Conservation (phyloP, 2,888 invertebrate genomes). For the Criorhina ranunculi region DNA sequence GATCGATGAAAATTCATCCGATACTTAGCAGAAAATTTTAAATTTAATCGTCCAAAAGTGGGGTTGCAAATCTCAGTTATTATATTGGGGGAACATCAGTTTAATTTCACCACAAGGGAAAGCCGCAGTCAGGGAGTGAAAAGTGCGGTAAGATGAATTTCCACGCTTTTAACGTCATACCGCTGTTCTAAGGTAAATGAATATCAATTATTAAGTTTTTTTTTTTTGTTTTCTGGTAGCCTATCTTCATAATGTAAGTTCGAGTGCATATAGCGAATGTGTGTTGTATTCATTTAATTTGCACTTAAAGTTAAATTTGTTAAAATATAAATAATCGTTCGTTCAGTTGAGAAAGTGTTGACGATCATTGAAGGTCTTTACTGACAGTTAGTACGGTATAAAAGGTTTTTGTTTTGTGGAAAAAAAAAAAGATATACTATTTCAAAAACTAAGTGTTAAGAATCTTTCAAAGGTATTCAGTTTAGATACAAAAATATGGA, state of each 20-base stretch:
- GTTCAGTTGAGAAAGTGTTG: conserved; percentile 25
- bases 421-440: too few relatives aligned
- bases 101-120: conserved; percentile 17
- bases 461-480: background rate
- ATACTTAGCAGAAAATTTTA: background rate
- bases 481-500: too few relatives aligned
- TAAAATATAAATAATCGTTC: conserved; percentile 1
- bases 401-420: background rate
- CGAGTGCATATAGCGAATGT: conserved; percentile 27
- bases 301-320: background rate
- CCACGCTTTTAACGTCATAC: conserved; percentile 32
- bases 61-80: background rate
- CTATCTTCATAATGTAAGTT: too few relatives aligned
- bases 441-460: background rate
- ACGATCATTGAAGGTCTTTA: conserved; percentile 20
- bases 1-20: background rate
- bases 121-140: conserved; percentile 11
- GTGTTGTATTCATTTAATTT: conserved; percentile 23
- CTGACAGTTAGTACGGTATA: too few relatives aligned
- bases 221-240: too few relatives aligned
- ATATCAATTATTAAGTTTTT: conserved; percentile 38
- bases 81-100: conserved; percentile 7
- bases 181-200: conserved; percentile 38
- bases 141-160: conserved; percentile 31
- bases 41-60: background rate